These are phyloP conservation scores for Drosophila lacicola DNA, from an alignment of 2,888 invertebrate genomes.

Conservation along the genomic window DNA sequence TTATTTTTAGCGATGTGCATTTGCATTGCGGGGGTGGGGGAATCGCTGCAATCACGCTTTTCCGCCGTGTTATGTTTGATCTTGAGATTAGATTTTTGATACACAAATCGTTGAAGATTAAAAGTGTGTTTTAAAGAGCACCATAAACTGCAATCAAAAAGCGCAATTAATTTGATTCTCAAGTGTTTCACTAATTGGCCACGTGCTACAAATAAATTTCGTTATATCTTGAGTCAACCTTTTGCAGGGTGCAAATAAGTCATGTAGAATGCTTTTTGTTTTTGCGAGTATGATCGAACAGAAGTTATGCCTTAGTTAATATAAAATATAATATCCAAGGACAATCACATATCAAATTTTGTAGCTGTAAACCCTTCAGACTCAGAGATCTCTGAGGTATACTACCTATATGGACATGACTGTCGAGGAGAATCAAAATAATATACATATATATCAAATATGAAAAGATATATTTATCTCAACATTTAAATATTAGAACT, in stretches of 20 bases:
- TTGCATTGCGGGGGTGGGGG: not conserved
- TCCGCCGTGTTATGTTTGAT: not conserved
- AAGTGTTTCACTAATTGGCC: slow-evolving; percentile 13
- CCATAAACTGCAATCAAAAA: slow-evolving; percentile 10
- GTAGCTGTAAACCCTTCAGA: too few relatives aligned
- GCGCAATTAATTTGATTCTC: not conserved
- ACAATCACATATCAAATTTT: too few relatives aligned
- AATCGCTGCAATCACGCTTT: slow-evolving; percentile 8
- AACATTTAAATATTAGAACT: too few relatives aligned
- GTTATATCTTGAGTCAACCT: not conserved
- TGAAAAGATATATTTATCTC: too few relatives aligned
- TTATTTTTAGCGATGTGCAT: slow-evolving; percentile 9
- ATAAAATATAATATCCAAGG: too few relatives aligned
- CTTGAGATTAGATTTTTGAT: not conserved
- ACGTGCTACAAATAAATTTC: slow-evolving; percentile 6
- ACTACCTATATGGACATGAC: too few relatives aligned
- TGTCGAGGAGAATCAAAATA: not conserved
- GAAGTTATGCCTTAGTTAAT: too few relatives aligned
- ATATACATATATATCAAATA: not conserved
- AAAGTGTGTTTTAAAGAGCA: not conserved
- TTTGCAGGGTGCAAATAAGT: not conserved
- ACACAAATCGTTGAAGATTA: not conserved
- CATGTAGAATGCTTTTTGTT: too few relatives aligned
- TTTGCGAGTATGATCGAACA: too few relatives aligned
- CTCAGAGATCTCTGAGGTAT: too few relatives aligned